A percentile compares a stretch with the other conserved stretches of the same genome.
phyloP scores from a whole-genome alignment of 2,888 invertebrate species.

The Physocephala rufipes region DNA sequence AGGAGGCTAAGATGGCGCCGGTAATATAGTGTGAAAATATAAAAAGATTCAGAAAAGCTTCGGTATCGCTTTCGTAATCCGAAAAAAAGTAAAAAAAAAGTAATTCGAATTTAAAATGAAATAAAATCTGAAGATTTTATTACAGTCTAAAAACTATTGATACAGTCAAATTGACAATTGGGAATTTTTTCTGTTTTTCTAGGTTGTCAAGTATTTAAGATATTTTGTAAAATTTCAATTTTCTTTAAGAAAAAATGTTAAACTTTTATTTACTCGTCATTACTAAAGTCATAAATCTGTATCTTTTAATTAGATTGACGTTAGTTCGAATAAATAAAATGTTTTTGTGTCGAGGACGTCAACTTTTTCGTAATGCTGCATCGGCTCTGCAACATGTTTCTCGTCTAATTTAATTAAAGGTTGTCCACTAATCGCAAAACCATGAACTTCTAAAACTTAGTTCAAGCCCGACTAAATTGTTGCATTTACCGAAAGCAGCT shows the following conservation, averaged over 20 bases:
- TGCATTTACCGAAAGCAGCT: not conserved
- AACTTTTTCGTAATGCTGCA: not conserved
- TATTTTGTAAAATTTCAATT: not conserved
- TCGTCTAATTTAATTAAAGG: conserved; percentile 1
- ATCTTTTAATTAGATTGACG: not conserved
- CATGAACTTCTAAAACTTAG: conserved; percentile 9
- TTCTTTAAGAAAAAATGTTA: not conserved
- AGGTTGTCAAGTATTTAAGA: too few species aligned
- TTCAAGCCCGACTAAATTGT: conserved; percentile 1
- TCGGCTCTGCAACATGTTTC: not conserved
- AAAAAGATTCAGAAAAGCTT: not conserved
- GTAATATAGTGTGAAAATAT: not conserved
- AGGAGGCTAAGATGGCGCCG: not conserved
- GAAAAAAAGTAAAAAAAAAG: not conserved
- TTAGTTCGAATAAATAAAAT: not conserved
- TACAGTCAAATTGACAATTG: not conserved
- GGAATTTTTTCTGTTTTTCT: not conserved
- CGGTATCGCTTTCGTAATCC: too few species aligned
- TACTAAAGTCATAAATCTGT: not conserved
- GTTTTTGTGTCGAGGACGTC: conserved; percentile 12
- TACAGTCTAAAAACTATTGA: not conserved
- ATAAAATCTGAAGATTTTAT: not conserved
- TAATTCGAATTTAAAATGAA: not conserved
- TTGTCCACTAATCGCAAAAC: not conserved
- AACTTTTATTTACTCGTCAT: not conserved